Evolutionary conservation across 2,888 invertebrate genomes (phyloP), one percentile per base, ranked within the genome.

Genomic region (Lasioglossum marginatum): DNA sequence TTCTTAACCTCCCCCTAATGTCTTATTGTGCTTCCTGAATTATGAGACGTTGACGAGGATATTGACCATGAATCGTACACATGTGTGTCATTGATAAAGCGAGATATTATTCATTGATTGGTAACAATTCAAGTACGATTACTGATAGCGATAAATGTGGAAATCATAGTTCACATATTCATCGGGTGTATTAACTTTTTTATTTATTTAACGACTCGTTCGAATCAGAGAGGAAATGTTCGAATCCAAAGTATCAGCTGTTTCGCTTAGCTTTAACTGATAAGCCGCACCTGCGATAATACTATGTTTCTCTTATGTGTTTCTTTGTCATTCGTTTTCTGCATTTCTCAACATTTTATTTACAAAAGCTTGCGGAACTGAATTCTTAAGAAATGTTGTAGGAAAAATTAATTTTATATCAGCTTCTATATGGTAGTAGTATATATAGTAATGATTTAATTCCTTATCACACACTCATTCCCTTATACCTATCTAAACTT

Each of bases 91-190:
- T 19, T 72, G 75, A 81, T 72, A 86, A 71, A 66, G 23, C 23
- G 57, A 75, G n/a, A 34, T 77, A 78, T 78, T 72, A n/a, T 70
- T 83, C 74, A 79, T 79, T 19, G 73, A 77, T 86, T 52, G 45
- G 31, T 37, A 77, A 68, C 34, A 52, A 52, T 83, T 27, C 37
- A 77, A 37, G 14, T 57, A 72, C 52, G 45, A 43, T 12, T 37
- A 45, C 43, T n/a, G 23, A 43, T 68, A 52, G n/a, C 57, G 34
- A 27, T 14, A 2, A 23, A 80, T 71, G 23, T 40, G 10, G 16
- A 52, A 73, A 77, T 63, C 34, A 40, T 43, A 31, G 52, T 37
- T 34, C n/a, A 43, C 16, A 2, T 71, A 63, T n/a, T 31, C 19
- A 3, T 40, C 4, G 45, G 48, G 0, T 2, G 12, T 57, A 72